A percentile compares a stretch with the other conserved stretches of the same genome.
Conservation (phyloP, 2,888 invertebrate species). For the Endomychus coccineus region DNA sequence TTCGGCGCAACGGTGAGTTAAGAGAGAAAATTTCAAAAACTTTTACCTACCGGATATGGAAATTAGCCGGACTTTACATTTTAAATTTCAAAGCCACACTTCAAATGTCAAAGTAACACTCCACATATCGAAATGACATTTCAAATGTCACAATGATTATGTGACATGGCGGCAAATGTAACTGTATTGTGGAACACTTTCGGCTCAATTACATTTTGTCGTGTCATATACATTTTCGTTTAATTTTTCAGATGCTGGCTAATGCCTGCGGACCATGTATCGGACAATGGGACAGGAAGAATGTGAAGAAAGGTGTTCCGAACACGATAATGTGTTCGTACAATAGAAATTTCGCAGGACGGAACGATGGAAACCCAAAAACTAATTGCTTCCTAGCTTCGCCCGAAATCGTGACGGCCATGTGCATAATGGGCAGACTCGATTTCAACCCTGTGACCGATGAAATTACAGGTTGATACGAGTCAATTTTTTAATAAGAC, state of each 20-base stretch:
- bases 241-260: slow-evolving; percentile 64
- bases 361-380: slow-evolving; percentile 90
- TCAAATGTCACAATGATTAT: no score
- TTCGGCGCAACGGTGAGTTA: slow-evolving; percentile 70
- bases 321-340: slow-evolving; percentile 96
- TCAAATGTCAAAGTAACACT: no score
- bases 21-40: background rate
- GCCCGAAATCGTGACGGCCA: slow-evolving; percentile 86
- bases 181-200: no score
- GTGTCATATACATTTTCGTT: no score
- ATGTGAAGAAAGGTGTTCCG: slow-evolving; percentile 93
- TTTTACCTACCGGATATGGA: no score
- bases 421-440: slow-evolving; percentile 70
- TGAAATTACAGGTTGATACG: slow-evolving; percentile 74
- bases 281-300: slow-evolving; percentile 93
- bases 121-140: no score
- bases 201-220: no score
- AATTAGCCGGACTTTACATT: no score
- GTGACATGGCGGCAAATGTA: no score
- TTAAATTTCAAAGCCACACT: no score
- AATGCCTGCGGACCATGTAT: slow-evolving; percentile 98
- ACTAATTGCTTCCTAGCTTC: slow-evolving; percentile 95
- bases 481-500: slow-evolving; percentile 44
- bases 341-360: slow-evolving; percentile 90
- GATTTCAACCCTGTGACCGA: slow-evolving; percentile 88